Percentiles rank a stretch among this genome's conserved stretches.
Conservation (phyloP, 2,888 invertebrate species). For the Patella pellucida region DNA sequence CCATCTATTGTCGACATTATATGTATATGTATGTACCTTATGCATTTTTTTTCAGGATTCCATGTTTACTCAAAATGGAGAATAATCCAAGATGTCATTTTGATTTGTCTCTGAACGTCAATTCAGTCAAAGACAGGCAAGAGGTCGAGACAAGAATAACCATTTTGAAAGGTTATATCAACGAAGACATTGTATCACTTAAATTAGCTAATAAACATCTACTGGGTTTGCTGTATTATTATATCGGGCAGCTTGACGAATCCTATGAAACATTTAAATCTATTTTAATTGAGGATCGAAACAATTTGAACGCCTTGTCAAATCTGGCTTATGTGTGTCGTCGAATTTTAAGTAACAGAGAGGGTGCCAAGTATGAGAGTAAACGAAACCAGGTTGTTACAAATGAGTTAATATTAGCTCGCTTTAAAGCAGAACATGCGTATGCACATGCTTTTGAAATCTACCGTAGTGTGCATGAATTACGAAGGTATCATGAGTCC, state of each 20-base stretch:
- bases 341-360: neutral
- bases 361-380: neutral
- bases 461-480: neutral
- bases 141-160: neutral
- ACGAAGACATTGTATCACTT: neutral
- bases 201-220: neutral
- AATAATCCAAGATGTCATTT: neutral
- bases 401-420: neutral
- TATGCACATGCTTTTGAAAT: neutral
- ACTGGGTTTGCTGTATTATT: neutral
- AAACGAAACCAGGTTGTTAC: neutral
- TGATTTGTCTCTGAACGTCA: neutral
- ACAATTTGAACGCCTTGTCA: neutral
- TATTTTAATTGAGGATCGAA: neutral
- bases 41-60: no score
- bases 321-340: neutral
- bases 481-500: neutral
- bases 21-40: no score
- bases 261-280: neutral
- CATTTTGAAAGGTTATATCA: neutral
- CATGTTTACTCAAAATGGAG: no score
- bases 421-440: slow-evolving; percentile 1
- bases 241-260: neutral
- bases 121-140: neutral
- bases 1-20: no score